phyloP scores from a whole-genome alignment of 2,113 vertebrate species.

The Sigmodon hispidus region DNA sequence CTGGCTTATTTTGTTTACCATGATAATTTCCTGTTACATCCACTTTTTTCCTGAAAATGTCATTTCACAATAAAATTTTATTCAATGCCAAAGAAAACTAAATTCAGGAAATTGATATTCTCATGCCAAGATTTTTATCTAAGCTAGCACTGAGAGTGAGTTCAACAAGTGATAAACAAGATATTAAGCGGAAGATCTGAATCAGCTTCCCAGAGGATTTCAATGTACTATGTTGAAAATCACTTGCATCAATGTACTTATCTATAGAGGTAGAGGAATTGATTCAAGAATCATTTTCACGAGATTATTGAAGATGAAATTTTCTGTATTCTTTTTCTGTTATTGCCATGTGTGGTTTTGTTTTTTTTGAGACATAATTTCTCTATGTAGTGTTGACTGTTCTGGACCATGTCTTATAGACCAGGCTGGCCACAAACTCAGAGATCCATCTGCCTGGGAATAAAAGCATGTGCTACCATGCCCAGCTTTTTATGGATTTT shows the following conservation, averaged over 20 bases:
- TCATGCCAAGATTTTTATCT: neutral
- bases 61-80: neutral
- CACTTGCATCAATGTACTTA: neutral
- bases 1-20: neutral
- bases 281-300: neutral
- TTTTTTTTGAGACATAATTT: neutral
- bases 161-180: slow-evolving; percentile 13
- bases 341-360: neutral
- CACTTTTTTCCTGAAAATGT: neutral
- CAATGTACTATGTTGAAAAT: neutral
- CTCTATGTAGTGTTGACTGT: neutral
- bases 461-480: neutral
- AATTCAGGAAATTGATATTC: neutral
- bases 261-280: neutral
- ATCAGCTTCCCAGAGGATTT: neutral
- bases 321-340: neutral
- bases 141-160: neutral
- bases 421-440: neutral
- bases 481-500: neutral
- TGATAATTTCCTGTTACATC: neutral
- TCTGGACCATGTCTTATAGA: neutral
- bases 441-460: neutral
- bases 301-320: slow-evolving; percentile 5
- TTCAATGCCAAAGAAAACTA: neutral
- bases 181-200: neutral